Base-by-base conservation (phyloP, 2,797 vertebrate genomes). In the Loris lydekkerianus region DNA sequence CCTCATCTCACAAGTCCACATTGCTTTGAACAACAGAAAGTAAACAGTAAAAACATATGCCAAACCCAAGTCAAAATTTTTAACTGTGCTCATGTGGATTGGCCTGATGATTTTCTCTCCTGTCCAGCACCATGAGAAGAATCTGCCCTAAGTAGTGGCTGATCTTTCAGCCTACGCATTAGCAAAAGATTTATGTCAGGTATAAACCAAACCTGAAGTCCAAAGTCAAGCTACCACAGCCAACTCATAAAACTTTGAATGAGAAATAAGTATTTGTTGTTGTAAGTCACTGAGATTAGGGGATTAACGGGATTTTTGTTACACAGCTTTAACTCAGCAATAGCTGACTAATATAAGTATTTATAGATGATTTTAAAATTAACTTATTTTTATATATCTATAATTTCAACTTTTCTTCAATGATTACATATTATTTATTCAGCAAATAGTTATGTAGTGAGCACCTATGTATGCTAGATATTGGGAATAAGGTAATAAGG, bases 381-480 rank as follows among this genome's bases (percentile, higher is more conserved):
- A 8, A 18, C 89, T 89, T 77, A 11, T 90, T 93, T 78, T 53
- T 76, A 34, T 91, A 80, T 63, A 56, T 29, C 9, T 86, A 18
- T 31, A 75, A 31, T 89, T 94, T 58, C 40, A 82, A 25, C 46
- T 93, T 89, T 92, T 84, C 40, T 7, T 70, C 43, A 43, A 6
- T 13, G 18, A 77, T 65, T 46, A 82, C 29, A 72, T 61, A 14
- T 49, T 60, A 56, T 37, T 18, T 78, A 43, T 69, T 67, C 43
- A 67, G 34, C 6, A 14, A 25, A 2, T 31, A 34, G 25, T 86
- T 78, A 65, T 34, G n/a, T 65, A 40, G 25, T 65, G 46, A 95
- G 73, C 56, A 5, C 88, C 25, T 67, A 27, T 56, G 11, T 61
- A 5, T 78, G 14, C 37, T 60, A 56, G 75, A 88, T 29, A 17